Base-by-base conservation (phyloP, 2,113 vertebrate genomes). In the Hippopotamus amphibius region DNA sequence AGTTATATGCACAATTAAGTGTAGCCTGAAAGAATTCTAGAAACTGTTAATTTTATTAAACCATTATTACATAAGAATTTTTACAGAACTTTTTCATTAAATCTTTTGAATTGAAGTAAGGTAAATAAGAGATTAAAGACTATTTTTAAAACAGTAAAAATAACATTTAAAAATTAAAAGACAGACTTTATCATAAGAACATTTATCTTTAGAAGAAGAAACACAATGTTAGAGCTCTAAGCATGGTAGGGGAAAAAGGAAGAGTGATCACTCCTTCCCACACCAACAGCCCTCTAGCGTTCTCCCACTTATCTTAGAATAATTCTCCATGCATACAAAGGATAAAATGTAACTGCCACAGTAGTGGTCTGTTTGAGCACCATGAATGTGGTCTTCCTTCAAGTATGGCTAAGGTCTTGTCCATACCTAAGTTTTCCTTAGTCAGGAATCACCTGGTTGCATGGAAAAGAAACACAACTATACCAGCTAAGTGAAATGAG, bases 91-190 rank as follows among this genome's bases (percentile, higher is more conserved):
- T 87, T 94, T 90, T 90, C 57, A 96, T 90, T 81, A 88, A 92
- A 95, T 59, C 5, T 81, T 93, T 82, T 85, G 21, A 81, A 72
- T 53, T 89, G 21, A 71, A 61, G 33, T 43, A 59, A 95, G 53
- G 21, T 69, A 95, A 95, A 90, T 37, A 87, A 81, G 37, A 90
- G 4, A 68, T 6, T 71, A 53, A 91, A 65, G 7, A 77, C 81
- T 94, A 85, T 90, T 88, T 88, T 80, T 2, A 77, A 85, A 81
- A 43, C 41, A 63, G 5, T 22, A 63, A 91, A 95, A 92, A 77
- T 46, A 74, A 88, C 30, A 85, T 79, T 79, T 84, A 17, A 96
- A 95, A 83, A 43, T 90, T 84, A 12, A 95, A 95, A 79, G 53
- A 43, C 0, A 68, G 30, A 0, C 30, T 81, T 94, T 9, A 37